phyloP scores from a whole-genome alignment of 2,113 vertebrate genomes.

The Pollimyrus isidori region DNA sequence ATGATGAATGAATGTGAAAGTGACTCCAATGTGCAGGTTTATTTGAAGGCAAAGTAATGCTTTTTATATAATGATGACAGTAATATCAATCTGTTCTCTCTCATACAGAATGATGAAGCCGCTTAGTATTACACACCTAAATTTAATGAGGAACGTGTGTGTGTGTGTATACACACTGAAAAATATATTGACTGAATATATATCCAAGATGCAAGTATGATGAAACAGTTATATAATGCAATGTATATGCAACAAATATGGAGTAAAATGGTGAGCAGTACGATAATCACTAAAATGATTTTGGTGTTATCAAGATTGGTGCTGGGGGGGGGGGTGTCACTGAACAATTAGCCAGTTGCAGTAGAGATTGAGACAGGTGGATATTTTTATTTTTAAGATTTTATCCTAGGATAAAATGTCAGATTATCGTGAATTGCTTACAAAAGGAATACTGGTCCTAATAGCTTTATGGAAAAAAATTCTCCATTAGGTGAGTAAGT shows the following conservation, averaged over 20 bases:
- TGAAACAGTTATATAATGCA: background rate
- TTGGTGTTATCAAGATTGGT: background rate
- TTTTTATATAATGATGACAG: conserved; percentile 1
- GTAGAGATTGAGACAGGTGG: background rate
- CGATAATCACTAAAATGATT: background rate
- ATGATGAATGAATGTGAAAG: conserved; percentile 6
- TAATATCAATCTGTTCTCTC: background rate
- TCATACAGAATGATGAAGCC: background rate
- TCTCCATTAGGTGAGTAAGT: background rate
- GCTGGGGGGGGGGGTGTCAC: background rate
- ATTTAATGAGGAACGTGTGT: background rate
- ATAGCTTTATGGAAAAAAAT: background rate
- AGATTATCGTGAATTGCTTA: background rate
- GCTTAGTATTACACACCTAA: background rate
- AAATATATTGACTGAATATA: background rate
- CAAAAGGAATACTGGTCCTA: background rate
- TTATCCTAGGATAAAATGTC: background rate
- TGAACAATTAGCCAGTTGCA: background rate
- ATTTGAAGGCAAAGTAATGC: conserved; percentile 1
- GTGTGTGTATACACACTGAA: background rate
- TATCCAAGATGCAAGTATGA: background rate
- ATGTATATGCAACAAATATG: background rate
- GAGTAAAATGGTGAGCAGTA: background rate
- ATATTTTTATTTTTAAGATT: background rate
- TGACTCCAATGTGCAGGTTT: background rate